A percentile compares a stretch with the other conserved stretches of the same genome.
phyloP scores from a whole-genome alignment of 2,113 vertebrate species.

The Merops nubicus region DNA sequence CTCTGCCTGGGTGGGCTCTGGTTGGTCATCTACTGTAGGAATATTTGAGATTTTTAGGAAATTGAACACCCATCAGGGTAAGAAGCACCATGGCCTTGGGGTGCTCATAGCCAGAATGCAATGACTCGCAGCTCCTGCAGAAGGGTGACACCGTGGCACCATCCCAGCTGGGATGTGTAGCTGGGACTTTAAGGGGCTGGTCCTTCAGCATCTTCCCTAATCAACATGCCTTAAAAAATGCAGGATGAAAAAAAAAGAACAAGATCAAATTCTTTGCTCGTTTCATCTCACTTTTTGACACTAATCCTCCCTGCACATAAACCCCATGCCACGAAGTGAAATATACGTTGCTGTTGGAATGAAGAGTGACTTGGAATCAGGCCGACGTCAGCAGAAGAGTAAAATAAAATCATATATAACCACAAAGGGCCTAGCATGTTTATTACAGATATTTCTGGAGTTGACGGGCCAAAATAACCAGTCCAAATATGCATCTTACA shows the following conservation, averaged over 20 bases:
- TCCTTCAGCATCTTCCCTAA: neutral
- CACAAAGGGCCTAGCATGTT: conserved; percentile 41
- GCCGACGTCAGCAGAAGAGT: conserved; percentile 13
- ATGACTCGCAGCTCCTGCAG: neutral
- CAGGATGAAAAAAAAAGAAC: neutral
- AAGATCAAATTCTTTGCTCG: conserved; percentile 24
- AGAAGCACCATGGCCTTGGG: neutral
- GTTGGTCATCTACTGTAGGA: neutral
- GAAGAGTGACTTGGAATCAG: conserved; percentile 14
- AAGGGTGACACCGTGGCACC: accelerated
- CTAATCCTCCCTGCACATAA: conserved; percentile 62
- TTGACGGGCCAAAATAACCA: conserved; percentile 68
- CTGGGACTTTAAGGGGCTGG: neutral
- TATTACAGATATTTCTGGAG: conserved; percentile 32
- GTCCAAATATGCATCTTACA: conserved; percentile 60
- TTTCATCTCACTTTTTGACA: conserved; percentile 64
- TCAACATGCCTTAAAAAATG: neutral
- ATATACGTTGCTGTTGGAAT: conserved; percentile 52
- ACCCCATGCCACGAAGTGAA: neutral
- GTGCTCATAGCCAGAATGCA: accelerated
- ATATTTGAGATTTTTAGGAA: neutral
- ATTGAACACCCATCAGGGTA: neutral
- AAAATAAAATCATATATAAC: conserved; percentile 47
- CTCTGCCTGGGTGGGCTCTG: neutral
- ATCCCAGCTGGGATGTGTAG: neutral